Conservation (phyloP, 2,888 invertebrate genomes). For the Macrophya alboannulata region DNA sequence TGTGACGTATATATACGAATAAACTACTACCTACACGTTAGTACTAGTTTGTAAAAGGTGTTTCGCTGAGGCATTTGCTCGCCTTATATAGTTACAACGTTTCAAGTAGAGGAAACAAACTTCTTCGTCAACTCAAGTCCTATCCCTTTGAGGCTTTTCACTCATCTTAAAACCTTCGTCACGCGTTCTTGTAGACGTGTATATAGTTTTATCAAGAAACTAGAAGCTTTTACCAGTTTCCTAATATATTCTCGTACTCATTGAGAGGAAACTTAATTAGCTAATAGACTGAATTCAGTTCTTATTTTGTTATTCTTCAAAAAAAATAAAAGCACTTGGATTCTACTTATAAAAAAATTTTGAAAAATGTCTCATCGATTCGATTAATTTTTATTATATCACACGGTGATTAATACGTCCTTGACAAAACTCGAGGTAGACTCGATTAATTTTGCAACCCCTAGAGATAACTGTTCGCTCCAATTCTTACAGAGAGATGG, state of each 20-base stretch:
- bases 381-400: background rate
- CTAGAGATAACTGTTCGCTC: constrained; percentile 18
- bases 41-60: constrained; percentile 28
- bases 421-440: constrained; percentile 25
- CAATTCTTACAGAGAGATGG: constrained; percentile 39
- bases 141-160: constrained; percentile 39
- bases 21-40: constrained; percentile 6
- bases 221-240: background rate
- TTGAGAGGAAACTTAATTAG: background rate
- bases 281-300: background rate
- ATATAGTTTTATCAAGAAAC: background rate
- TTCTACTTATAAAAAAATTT: background rate
- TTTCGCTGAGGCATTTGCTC: background rate
- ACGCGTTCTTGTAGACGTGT: background rate
- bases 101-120: constrained; percentile 7
- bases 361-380: constrained; percentile 26
- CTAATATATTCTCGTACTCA: background rate
- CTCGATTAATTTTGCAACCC: constrained; percentile 26
- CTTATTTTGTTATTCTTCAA: background rate
- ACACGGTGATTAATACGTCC: background rate
- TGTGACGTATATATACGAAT: background rate
- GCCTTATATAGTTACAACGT: background rate
- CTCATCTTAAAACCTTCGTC: background rate
- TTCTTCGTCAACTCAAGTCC: constrained; percentile 23
- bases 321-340: background rate